Evolutionary conservation across 1,140 invertebrate genomes (phyloP).

Genomic region (Palaemon carinicauda): DNA sequence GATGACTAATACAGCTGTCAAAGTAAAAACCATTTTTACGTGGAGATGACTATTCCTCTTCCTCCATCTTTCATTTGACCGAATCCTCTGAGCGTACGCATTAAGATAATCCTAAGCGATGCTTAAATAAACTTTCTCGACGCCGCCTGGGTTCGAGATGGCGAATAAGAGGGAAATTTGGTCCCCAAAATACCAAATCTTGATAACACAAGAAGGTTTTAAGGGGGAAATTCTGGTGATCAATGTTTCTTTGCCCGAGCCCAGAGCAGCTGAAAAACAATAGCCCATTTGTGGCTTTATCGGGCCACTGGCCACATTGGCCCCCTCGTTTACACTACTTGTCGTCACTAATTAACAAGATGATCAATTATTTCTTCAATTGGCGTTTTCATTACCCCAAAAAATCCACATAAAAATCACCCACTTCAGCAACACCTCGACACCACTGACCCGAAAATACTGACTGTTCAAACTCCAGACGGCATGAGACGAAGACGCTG

Average conservation of each 20-base stretch:
- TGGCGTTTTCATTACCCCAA: background rate
- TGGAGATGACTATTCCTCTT: too few relatives aligned
- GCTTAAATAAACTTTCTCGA: too few relatives aligned
- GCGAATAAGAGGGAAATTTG: too few relatives aligned
- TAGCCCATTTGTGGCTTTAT: background rate
- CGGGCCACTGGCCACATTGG: background rate
- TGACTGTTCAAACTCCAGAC: slow-evolving; percentile 21
- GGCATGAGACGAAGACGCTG: background rate
- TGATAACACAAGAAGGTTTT: too few relatives aligned
- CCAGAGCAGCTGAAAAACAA: slow-evolving; percentile 15
- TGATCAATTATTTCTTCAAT: background rate
- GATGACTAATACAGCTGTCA: too few relatives aligned
- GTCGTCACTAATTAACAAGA: background rate
- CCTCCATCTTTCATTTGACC: too few relatives aligned
- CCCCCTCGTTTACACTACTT: background rate
- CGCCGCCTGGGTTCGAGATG: too few relatives aligned
- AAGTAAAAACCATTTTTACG: too few relatives aligned
- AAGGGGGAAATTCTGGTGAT: too few relatives aligned
- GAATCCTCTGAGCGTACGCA: too few relatives aligned
- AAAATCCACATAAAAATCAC: background rate
- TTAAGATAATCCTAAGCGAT: too few relatives aligned
- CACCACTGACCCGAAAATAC: slow-evolving; percentile 40
- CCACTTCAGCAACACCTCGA: background rate
- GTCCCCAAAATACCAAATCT: too few relatives aligned
- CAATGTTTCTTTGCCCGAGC: background rate